These are phyloP conservation scores for Coendou prehensilis DNA, from an alignment of 2,797 vertebrate species.

Conservation along the genomic window DNA sequence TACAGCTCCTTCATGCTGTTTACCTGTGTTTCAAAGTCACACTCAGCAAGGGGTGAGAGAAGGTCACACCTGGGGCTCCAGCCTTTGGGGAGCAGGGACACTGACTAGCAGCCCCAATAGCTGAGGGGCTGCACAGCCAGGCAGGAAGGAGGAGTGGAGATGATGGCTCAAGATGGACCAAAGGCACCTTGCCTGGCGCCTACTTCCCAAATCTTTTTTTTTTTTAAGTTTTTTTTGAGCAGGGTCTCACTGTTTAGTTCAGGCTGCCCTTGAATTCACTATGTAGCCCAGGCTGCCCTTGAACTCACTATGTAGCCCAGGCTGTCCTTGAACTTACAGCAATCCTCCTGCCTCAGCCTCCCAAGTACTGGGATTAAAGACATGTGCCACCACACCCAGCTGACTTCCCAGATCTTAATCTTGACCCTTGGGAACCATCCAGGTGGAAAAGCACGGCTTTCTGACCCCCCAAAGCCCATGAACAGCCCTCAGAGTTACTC, in stretches of 20 bases:
- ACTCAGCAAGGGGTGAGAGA: slow-evolving; percentile 1
- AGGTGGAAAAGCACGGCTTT: neutral
- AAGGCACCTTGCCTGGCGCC: neutral
- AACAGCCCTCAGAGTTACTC: neutral
- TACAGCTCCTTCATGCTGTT: slow-evolving; percentile 98
- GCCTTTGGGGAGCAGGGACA: neutral
- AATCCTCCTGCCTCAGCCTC: neutral
- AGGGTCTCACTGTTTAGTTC: neutral
- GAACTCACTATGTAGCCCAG: neutral
- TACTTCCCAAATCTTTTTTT: neutral
- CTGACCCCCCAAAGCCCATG: neutral
- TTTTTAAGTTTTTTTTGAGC: neutral
- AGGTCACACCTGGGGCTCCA: neutral
- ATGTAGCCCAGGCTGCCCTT: neutral
- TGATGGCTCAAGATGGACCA: neutral
- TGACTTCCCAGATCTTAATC: neutral
- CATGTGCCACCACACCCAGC: neutral
- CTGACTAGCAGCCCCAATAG: neutral
- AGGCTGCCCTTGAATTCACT: too few relatives aligned
- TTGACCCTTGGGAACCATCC: neutral
- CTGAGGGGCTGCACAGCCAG: neutral
- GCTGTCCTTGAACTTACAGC: neutral
- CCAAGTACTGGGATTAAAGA: neutral
- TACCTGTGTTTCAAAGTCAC: slow-evolving; percentile 89
- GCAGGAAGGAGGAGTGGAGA: neutral